Percentiles rank a stretch among this genome's conserved stretches.
These are phyloP conservation scores for Nymphalis io DNA, from an alignment of 1,140 invertebrate species.

Conservation along the genomic window DNA sequence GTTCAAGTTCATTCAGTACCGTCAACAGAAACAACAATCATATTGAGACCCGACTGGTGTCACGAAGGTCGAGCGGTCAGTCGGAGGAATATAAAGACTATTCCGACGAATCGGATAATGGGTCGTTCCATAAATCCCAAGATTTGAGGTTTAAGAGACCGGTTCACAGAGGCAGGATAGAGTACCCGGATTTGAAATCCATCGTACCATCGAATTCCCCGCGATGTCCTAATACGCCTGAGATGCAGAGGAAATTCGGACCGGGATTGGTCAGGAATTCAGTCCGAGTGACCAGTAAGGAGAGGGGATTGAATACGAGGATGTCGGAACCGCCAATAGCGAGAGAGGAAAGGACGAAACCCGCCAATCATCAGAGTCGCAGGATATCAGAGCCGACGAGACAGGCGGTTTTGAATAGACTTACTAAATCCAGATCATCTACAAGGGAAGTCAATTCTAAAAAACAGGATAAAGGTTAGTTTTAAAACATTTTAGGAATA, in stretches of 20 bases:
- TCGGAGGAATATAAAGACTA: slow-evolving; percentile 68
- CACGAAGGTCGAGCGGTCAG: slow-evolving; percentile 59
- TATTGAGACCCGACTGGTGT: slow-evolving; percentile 52
- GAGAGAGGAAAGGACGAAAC: slow-evolving; percentile 58
- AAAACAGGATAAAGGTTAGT: slow-evolving; percentile 69
- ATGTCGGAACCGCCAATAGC: slow-evolving; percentile 61
- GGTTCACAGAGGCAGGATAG: slow-evolving; percentile 59
- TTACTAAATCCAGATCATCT: slow-evolving; percentile 76
- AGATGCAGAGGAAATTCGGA: slow-evolving; percentile 76
- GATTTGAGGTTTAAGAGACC: slow-evolving; percentile 64
- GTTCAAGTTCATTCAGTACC: slow-evolving; percentile 77
- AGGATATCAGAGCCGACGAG: slow-evolving; percentile 68
- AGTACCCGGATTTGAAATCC: slow-evolving; percentile 70
- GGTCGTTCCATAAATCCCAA: slow-evolving; percentile 60
- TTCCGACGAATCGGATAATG: slow-evolving; percentile 69
- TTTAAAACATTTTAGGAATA: background rate
- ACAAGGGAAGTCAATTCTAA: slow-evolving; percentile 75
- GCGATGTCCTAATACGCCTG: slow-evolving; percentile 76
- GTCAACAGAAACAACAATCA: slow-evolving; percentile 76
- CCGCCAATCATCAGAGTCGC: slow-evolving; percentile 65
- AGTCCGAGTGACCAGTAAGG: slow-evolving; percentile 63
- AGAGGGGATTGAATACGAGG: slow-evolving; percentile 54
- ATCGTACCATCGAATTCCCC: slow-evolving; percentile 71
- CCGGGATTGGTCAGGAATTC: slow-evolving; percentile 71
- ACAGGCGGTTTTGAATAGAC: slow-evolving; percentile 64